A percentile compares a stretch with the other conserved stretches of the same genome.
phyloP scores from a whole-genome alignment of 2,888 invertebrate genomes.

The Cosmia trapezina region DNA sequence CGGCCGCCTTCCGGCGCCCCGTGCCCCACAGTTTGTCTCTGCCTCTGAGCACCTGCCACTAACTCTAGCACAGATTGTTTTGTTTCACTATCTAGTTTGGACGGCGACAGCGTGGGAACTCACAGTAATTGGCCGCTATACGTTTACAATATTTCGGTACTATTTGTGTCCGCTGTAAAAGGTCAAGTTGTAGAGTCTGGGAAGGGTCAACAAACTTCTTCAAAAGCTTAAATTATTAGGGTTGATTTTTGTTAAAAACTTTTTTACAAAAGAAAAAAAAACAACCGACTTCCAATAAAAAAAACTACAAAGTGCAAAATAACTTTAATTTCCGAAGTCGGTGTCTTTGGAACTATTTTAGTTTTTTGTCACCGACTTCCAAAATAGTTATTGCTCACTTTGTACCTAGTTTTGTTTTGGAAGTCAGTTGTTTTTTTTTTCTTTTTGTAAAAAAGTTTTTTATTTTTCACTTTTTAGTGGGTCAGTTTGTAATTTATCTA shows the following conservation, averaged over 20 bases:
- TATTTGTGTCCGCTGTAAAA: slow-evolving; percentile 17
- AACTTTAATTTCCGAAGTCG: no score
- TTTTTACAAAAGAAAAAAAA: no score
- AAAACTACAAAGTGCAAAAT: no score
- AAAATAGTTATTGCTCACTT: no score
- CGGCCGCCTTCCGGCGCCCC: slow-evolving; percentile 77
- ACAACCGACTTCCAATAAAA: no score
- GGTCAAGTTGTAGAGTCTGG: slow-evolving; percentile 7
- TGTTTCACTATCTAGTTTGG: slow-evolving; percentile 48
- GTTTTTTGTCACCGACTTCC: no score
- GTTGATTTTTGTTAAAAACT: background rate
- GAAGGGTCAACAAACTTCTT: background rate
- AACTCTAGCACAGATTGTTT: slow-evolving; percentile 51
- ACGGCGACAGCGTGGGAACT: slow-evolving; percentile 44
- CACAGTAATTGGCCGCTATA: slow-evolving; percentile 8
- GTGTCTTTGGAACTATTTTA: no score
- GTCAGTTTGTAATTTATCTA: no score
- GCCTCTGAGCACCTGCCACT: slow-evolving; percentile 75
- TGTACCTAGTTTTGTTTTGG: no score
- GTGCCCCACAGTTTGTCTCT: slow-evolving; percentile 71
- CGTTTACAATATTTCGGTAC: slow-evolving; percentile 15
- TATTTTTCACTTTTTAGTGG: no score
- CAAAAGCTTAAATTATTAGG: background rate
- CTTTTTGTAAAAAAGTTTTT: no score
- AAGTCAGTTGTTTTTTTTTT: no score